Percentiles rank a stretch among this genome's conserved stretches.
Conservation (phyloP, 1,140 invertebrate species). For the Drosophila bocki region DNA sequence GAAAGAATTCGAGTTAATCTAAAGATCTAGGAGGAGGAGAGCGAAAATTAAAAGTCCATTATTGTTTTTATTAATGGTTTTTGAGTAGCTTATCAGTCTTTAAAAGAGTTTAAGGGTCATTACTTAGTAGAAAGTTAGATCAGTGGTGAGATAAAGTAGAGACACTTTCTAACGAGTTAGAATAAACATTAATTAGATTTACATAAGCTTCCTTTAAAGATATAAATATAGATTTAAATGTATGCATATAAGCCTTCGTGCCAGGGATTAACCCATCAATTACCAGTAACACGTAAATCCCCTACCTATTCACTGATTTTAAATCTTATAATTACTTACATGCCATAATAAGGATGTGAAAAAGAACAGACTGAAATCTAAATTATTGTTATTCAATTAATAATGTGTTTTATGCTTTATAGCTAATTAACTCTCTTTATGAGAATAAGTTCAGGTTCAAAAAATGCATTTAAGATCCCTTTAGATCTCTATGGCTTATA, state of each 20-base stretch:
- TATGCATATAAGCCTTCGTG: background rate
- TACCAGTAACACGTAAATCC: background rate
- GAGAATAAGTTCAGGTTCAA: background rate
- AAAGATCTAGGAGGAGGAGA: slow-evolving; percentile 13
- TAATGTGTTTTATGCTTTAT: background rate
- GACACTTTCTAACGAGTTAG: background rate
- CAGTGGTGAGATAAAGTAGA: background rate
- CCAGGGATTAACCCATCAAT: background rate
- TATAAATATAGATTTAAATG: background rate
- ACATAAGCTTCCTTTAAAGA: background rate
- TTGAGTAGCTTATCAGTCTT: background rate
- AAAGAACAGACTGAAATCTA: background rate
- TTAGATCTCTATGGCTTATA: too few species aligned
- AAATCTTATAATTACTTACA: background rate
- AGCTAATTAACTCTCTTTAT: background rate
- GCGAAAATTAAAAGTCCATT: slow-evolving; percentile 22
- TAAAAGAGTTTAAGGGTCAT: background rate
- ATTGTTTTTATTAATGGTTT: background rate
- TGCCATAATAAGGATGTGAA: background rate
- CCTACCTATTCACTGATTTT: background rate
- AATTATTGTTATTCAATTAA: background rate
- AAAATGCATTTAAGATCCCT: background rate
- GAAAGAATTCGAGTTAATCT: slow-evolving; percentile 6
- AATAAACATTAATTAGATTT: background rate
- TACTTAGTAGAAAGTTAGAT: background rate